Conservation (phyloP, 2,797 vertebrate genomes). For the Peromyscus melanophrys region DNA sequence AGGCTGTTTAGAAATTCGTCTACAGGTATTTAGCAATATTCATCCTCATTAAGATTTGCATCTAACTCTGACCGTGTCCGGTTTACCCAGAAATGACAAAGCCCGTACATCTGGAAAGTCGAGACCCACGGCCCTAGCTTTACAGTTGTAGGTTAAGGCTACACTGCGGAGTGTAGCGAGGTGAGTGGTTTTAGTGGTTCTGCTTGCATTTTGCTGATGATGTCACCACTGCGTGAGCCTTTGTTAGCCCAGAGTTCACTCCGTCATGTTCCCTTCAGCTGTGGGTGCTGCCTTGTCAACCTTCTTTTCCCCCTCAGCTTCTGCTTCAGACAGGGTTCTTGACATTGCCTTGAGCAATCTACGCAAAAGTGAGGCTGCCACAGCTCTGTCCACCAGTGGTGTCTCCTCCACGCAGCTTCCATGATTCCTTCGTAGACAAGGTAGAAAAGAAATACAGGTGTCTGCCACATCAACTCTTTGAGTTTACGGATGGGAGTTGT, state of each 20-base stretch:
- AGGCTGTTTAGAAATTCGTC: too few relatives aligned
- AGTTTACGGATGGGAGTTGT: not conserved
- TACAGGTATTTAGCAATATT: conserved; percentile 28
- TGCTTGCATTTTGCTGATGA: conserved; percentile 42
- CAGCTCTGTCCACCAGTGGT: not conserved
- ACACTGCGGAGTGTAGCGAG: not conserved
- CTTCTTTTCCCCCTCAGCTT: not conserved
- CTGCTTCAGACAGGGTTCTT: not conserved
- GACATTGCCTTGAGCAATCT: not conserved
- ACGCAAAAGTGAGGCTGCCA: not conserved
- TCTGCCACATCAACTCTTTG: not conserved
- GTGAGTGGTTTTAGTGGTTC: not conserved
- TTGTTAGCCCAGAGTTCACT: not conserved
- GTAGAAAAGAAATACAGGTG: not conserved
- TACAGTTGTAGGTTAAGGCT: not conserved
- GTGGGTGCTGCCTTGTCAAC: not conserved
- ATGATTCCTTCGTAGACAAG: not conserved
- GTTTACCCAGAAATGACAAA: not conserved
- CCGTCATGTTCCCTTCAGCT: not conserved
- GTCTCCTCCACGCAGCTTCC: not conserved
- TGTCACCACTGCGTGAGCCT: rapidly evolving
- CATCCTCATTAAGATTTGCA: not conserved
- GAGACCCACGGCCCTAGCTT: not conserved
- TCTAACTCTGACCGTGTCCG: not conserved
- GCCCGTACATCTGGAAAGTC: not conserved